Evolutionary conservation across 2,797 vertebrate genomes (phyloP).

Genomic region (Allobates femoralis): DNA sequence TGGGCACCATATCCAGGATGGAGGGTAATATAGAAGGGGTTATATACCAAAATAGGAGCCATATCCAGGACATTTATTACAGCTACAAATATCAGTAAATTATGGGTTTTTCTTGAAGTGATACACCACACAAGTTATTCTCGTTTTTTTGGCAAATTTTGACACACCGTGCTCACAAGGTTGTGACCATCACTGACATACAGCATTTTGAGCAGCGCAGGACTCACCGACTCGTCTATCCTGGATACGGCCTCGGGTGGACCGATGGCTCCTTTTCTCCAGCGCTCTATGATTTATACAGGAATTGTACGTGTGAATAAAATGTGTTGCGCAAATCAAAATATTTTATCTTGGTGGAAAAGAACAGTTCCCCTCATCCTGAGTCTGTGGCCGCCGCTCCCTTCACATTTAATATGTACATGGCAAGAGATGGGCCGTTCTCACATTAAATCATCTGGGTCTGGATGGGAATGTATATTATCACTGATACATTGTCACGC

Average conservation of each 20-base stretch:
- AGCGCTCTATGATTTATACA: constrained; percentile 13
- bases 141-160: too few species aligned
- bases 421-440: neutral
- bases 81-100: too few species aligned
- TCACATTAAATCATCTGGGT: constrained; percentile 18
- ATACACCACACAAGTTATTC: too few species aligned
- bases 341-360: constrained; percentile 7
- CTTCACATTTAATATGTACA: neutral
- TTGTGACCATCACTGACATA: too few species aligned
- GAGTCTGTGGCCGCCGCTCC: neutral
- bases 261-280: neutral
- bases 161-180: too few species aligned
- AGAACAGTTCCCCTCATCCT: neutral
- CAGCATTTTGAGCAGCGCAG: neutral
- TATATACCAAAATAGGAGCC: too few species aligned
- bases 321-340: constrained; percentile 24
- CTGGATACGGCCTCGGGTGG: too few species aligned
- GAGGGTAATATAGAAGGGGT: too few species aligned
- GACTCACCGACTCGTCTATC: neutral
- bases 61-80: too few species aligned
- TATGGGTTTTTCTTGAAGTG: too few species aligned
- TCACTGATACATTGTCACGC: constrained; percentile 30
- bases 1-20: too few species aligned
- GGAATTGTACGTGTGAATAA: constrained; percentile 32
- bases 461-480: neutral